These are phyloP conservation scores for Coregonus sp. DNA, from an alignment of 2,797 vertebrate genomes.

Conservation along the genomic window DNA sequence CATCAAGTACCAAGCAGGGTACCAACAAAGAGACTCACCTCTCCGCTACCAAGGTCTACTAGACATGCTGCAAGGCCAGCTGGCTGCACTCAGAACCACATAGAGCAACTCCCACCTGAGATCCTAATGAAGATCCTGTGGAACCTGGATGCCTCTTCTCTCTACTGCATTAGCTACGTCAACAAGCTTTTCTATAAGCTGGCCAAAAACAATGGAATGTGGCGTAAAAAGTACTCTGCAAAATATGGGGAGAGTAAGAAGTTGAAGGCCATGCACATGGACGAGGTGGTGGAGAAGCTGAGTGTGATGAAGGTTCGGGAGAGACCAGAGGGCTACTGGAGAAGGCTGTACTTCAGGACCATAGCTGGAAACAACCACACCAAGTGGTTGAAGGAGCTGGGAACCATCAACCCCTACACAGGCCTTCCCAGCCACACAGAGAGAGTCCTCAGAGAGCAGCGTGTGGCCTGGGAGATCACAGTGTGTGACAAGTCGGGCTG, in stretches of 20 bases:
- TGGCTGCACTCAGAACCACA: not conserved
- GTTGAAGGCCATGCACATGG: conserved; percentile 48
- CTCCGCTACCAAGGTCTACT: not conserved
- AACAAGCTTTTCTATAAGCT: conserved; percentile 80
- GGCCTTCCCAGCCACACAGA: conserved; percentile 80
- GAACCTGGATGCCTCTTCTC: conserved; percentile 80
- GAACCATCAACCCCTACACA: conserved; percentile 73
- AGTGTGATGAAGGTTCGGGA: conserved; percentile 52
- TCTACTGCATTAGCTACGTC: conserved; percentile 78
- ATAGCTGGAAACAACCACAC: conserved; percentile 62
- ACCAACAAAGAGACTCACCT: not conserved
- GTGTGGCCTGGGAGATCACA: conserved; percentile 80
- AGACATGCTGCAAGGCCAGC: not conserved
- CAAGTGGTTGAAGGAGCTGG: conserved; percentile 70
- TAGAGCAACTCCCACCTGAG: conserved; percentile 78
- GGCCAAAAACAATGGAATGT: conserved; percentile 81
- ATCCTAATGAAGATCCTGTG: conserved; percentile 84
- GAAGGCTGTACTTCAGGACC: conserved; percentile 77
- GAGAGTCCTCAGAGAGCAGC: conserved; percentile 70
- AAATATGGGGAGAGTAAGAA: conserved; percentile 59
- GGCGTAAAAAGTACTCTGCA: conserved; percentile 77
- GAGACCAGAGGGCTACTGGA: conserved; percentile 81
- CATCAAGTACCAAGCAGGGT: not conserved
- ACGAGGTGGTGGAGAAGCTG: conserved; percentile 42
- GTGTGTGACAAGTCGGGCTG: conserved; percentile 72